Evolutionary conservation across 2,113 vertebrate genomes (phyloP), one percentile per base, ranked within the genome.

Genomic region (Poeciliopsis occidentalis): DNA sequence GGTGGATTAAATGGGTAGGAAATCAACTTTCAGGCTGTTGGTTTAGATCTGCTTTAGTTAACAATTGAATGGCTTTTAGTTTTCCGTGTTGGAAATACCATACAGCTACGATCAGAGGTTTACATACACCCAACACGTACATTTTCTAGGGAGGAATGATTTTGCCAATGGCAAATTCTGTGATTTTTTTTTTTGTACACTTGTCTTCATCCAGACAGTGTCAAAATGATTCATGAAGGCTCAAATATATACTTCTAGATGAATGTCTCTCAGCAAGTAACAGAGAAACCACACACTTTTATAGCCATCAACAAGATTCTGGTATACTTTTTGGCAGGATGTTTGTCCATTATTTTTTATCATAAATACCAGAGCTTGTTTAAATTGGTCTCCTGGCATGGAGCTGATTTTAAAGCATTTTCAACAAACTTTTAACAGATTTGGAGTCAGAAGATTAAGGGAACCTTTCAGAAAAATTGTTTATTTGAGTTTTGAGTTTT

Each of bases 1-100:
- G 47, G 64, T 77, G 4, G 73, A 79, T 72, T 67, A 44, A 79
- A 70, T n/a, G n/a, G 11, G 54, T 26, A 47, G 54, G 60, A 65
- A 67, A 77, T 66, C 19, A 61, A 4, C 26, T 32, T 63, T 24
- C 24, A 10, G 22, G 1, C 24, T 44, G 39, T 24, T 75, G 73
- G 60, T 44, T 70, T 37, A 37, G 26, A 60, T 79, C 26, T 34
- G 47, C 39, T 61, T 11, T 67, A 75, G 73, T 44, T 66, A 47
- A 54, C 34, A 31, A 27, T 67, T 17, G 12, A 27, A 8, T 69
- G 26, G 41, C 63, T 34, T 76, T 64, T 26, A 69, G 69, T 12
- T 3, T 47, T 24, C 2, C 67, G 41, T 68, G 71, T 34, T 37
- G 26, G 17, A 41, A 62, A 24, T 8, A 41, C 22, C 62, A 47